Evolutionary conservation across 2,797 vertebrate species (phyloP), one percentile per base, ranked within the genome.

Genomic region (Catharus ustulatus): DNA sequence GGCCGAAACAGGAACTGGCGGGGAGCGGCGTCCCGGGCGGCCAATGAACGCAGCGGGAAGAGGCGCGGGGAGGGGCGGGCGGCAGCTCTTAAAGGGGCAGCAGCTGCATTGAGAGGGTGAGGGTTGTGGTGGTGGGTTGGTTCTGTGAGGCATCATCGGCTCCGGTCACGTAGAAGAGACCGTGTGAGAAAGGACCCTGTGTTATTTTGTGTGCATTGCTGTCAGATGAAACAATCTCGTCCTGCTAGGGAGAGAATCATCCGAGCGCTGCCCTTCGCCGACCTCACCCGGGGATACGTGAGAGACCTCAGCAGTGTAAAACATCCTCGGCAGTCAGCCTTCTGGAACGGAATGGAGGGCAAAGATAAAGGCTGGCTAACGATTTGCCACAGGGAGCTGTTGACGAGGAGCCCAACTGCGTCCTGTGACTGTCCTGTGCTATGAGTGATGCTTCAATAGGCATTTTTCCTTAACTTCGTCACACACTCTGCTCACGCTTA

Each of bases 1-100:
- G 97, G 93, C 95, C 88, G 88, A 97, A 95, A 98, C 96, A 97
- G 97, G 98, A 98, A 98, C 62, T 64, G 45, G 15, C 4, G 3
- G 8, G 18, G 84, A 96, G 23, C 6, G 90, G 72, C 92, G 54
- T 5, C 18, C 5, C 9, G 10, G 5, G 3, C 5, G 15, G 8
- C 94, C 92, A 95, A 89, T 83, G 42, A 68, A 34, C 6, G 9
- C 27, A 9, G 27, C 4, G 42, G 18, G 8, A 38, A 9, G 30
- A 7, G 16, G 22, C 11, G 26, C 9, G 13, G 30, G 34, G 21
- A 6, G 18, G n/a, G 72, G 55, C 36, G 90, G 58, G 85, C 10
- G 7, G 32, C 19, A 11, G 5, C 2, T 3, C 63, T 91, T 91
- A 91, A 91, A 94, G 89, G 42, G 21, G 20, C 69, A 68, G 77